These are phyloP conservation scores for Pycnonotus jocosus DNA, from an alignment of 2,113 vertebrate genomes.

Conservation along the genomic window DNA sequence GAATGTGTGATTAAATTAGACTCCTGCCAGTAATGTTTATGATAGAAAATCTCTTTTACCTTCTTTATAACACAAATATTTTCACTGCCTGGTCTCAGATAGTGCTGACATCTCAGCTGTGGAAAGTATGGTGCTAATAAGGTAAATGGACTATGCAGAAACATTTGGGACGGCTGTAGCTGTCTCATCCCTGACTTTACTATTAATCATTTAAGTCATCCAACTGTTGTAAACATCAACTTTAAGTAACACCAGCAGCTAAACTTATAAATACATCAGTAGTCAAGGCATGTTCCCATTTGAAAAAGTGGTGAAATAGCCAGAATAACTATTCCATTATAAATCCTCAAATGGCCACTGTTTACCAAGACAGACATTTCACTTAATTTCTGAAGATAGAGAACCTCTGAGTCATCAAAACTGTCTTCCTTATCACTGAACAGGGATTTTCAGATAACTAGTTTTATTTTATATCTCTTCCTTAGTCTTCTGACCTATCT, in stretches of 20 bases:
- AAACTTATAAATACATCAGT: neutral
- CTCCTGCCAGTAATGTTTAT: neutral
- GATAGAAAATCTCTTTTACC: neutral
- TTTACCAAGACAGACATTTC: neutral
- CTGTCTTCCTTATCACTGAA: neutral
- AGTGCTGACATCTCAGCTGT: neutral
- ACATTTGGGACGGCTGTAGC: neutral
- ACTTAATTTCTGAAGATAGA: neutral
- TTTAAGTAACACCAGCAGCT: conserved; percentile 5
- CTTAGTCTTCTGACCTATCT: neutral
- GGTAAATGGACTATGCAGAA: neutral
- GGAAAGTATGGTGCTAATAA: neutral
- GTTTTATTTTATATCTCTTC: conserved; percentile 18
- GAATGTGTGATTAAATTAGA: neutral
- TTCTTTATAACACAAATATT: neutral
- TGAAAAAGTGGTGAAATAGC: neutral
- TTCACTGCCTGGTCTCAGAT: neutral
- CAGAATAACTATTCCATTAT: neutral
- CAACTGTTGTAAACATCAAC: neutral
- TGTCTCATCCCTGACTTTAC: neutral
- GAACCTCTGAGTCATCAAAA: neutral
- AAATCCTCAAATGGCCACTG: neutral
- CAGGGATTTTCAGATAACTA: neutral
- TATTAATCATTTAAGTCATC: neutral
- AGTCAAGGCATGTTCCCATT: neutral